Conservation (phyloP, 1,140 invertebrate species). For the Drosophila melanogaster region DNA sequence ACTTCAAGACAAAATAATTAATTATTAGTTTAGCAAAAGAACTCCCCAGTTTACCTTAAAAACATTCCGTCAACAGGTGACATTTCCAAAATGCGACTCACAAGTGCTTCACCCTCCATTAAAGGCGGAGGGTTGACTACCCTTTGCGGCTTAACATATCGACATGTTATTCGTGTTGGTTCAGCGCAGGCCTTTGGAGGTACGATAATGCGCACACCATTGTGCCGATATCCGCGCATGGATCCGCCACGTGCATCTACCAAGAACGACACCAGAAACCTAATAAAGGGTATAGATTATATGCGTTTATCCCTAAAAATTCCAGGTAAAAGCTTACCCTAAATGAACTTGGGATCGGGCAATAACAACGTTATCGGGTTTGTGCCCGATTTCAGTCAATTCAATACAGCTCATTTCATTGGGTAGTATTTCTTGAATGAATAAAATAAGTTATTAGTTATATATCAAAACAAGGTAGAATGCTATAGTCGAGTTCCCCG, state of each 20-base stretch:
- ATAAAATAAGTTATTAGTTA: no score
- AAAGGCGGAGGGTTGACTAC: slow-evolving; percentile 97
- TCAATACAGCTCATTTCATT: neutral
- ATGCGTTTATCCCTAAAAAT: neutral
- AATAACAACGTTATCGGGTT: slow-evolving; percentile 89
- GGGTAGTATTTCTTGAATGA: slow-evolving; percentile 3
- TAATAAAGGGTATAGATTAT: slow-evolving; percentile 79
- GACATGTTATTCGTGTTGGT: slow-evolving; percentile 96
- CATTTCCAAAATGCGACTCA: slow-evolving; percentile 97
- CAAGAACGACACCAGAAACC: slow-evolving; percentile 99
- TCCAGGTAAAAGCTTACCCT: slow-evolving; percentile 87
- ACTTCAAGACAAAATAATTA: slow-evolving; percentile 30
- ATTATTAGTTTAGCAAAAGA: neutral
- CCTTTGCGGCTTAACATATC: slow-evolving; percentile 94
- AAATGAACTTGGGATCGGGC: slow-evolving; percentile 89
- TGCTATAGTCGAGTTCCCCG: no score
- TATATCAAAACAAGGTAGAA: no score
- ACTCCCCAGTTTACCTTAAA: slow-evolving; percentile 87
- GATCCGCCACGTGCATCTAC: slow-evolving; percentile 99
- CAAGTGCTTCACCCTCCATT: slow-evolving; percentile 99
- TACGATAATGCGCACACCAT: slow-evolving; percentile 98
- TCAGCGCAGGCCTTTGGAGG: slow-evolving; percentile 97
- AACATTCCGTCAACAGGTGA: slow-evolving; percentile 99
- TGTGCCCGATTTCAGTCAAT: slow-evolving; percentile 12
- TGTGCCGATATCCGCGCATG: slow-evolving; percentile 98